Evolutionary conservation across 2,797 vertebrate species (phyloP).

Genomic region (Danio kyathit): DNA sequence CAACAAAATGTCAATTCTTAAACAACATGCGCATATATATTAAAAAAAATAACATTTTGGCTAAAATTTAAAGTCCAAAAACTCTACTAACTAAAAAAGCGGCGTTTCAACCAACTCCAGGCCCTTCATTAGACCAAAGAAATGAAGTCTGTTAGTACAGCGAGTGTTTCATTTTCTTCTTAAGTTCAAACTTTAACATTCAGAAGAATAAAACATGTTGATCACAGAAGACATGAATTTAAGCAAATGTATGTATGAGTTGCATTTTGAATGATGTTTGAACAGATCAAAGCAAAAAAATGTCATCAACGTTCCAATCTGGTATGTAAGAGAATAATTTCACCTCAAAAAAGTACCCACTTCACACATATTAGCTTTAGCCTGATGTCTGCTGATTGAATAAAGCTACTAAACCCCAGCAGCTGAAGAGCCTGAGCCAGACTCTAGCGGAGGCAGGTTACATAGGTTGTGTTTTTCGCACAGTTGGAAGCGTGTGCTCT

Average conservation of each 20-base stretch:
- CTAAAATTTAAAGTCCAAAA: not conserved
- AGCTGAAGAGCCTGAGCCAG: not conserved
- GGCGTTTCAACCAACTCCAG: not conserved
- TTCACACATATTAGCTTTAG: not conserved
- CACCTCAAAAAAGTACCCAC: not conserved
- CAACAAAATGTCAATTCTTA: too few relatives aligned
- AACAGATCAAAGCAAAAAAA: not conserved
- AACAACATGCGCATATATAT: too few relatives aligned
- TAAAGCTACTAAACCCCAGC: not conserved
- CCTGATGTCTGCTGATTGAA: not conserved
- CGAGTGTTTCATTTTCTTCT: not conserved
- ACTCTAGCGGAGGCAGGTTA: constrained; percentile 17
- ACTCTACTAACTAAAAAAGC: not conserved
- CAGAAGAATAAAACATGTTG: not conserved
- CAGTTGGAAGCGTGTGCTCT: constrained; percentile 16
- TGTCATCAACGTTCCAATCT: not conserved
- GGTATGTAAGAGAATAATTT: not conserved
- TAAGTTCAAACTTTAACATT: not conserved
- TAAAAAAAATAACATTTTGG: too few relatives aligned
- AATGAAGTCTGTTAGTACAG: not conserved
- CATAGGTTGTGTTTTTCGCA: constrained; percentile 29
- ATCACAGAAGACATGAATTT: not conserved
- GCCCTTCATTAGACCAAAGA: not conserved
- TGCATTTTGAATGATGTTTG: not conserved
- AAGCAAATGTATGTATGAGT: not conserved